phyloP scores from a whole-genome alignment of 2,888 invertebrate species.

The Chrysopilus asiliformis region DNA sequence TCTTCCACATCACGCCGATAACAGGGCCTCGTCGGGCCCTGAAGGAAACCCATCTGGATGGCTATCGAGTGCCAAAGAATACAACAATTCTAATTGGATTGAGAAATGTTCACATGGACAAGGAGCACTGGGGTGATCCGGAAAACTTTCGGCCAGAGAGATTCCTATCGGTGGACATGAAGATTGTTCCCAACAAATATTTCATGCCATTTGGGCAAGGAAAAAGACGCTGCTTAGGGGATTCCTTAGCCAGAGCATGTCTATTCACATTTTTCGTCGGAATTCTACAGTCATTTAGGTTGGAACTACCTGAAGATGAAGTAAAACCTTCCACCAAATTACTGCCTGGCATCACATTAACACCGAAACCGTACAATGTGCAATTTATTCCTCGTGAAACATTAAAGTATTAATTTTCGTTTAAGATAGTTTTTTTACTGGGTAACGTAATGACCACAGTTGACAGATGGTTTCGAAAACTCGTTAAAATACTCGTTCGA shows the following conservation, averaged over 20 bases:
- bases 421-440: too few relatives aligned
- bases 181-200: slow-evolving; percentile 24
- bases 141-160: slow-evolving; percentile 49
- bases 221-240: slow-evolving; percentile 50
- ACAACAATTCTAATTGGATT: slow-evolving; percentile 40
- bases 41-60: slow-evolving; percentile 39
- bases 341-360: slow-evolving; percentile 41
- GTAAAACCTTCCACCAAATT: slow-evolving; percentile 35
- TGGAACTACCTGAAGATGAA: slow-evolving; percentile 34
- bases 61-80: slow-evolving; percentile 43
- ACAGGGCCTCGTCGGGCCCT: slow-evolving; percentile 44
- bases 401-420: too few relatives aligned
- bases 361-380: slow-evolving; percentile 42
- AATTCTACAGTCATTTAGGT: slow-evolving; percentile 42
- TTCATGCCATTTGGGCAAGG: slow-evolving; percentile 40
- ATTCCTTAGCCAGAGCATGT: slow-evolving; percentile 46
- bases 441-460: too few relatives aligned
- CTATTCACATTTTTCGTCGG: slow-evolving; percentile 48
- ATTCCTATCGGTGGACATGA: slow-evolving; percentile 37
- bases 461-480: too few relatives aligned
- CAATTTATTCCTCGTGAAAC: slow-evolving; percentile 21
- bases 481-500: too few relatives aligned
- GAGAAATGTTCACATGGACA: slow-evolving; percentile 43
- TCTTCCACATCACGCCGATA: slow-evolving; percentile 41
- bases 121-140: slow-evolving; percentile 46